A percentile compares a stretch with the other conserved stretches of the same genome.
Conservation (phyloP, 1,140 invertebrate genomes). For the Pteromalus puparum region DNA sequence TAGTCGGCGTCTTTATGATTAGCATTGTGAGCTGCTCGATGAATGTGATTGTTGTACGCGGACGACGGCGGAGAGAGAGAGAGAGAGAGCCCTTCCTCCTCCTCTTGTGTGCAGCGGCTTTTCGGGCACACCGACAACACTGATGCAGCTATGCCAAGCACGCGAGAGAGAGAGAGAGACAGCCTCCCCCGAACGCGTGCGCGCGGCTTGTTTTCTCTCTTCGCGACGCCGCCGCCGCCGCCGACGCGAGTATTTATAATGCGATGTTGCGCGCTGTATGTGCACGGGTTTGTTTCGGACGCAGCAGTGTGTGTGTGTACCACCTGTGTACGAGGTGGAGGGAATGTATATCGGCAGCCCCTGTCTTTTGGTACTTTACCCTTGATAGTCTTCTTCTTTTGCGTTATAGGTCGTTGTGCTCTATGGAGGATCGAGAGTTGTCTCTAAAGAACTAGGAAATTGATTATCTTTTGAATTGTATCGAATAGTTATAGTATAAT, state of each 20-base stretch:
- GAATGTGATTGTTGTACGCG: conserved; percentile 75
- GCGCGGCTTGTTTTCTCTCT: conserved; percentile 35
- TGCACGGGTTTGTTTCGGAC: too few relatives aligned
- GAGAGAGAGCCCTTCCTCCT: background rate
- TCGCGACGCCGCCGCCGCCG: background rate
- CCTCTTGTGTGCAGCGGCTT: background rate
- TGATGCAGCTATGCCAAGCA: conserved; percentile 73
- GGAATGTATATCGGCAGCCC: background rate
- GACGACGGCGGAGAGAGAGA: too few relatives aligned
- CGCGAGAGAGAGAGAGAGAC: conserved; percentile 62
- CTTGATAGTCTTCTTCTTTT: too few relatives aligned
- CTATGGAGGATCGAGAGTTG: too few relatives aligned
- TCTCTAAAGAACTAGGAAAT: too few relatives aligned
- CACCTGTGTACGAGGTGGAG: too few relatives aligned
- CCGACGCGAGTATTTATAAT: conserved; percentile 66
- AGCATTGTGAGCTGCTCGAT: conserved; percentile 73
- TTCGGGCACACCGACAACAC: conserved; percentile 46
- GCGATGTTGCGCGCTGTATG: conserved; percentile 63
- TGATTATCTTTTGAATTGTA: too few relatives aligned
- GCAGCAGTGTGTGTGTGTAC: too few relatives aligned
- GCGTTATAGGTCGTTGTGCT: too few relatives aligned
- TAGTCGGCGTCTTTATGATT: conserved; percentile 76
- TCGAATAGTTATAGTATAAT: too few relatives aligned
- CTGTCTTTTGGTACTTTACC: too few relatives aligned
- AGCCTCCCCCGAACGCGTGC: conserved; percentile 40